Percentiles rank a stretch among this genome's conserved stretches.
Evolutionary conservation across 2,888 invertebrate species (phyloP).

Genomic region (Nowickia ferox): DNA sequence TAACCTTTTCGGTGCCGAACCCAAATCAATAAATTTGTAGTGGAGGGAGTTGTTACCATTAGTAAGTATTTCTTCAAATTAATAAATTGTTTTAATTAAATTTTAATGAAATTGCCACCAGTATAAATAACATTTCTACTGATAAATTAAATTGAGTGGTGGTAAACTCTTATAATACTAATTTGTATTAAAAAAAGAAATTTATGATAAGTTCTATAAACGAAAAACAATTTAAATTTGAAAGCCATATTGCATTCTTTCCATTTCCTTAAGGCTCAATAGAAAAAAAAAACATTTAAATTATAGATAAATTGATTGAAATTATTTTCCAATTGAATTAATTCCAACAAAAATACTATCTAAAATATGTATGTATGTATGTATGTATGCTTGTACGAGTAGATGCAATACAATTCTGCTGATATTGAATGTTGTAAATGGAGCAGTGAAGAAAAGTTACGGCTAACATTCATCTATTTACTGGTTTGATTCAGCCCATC

Average conservation of each 20-base stretch:
- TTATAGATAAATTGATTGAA: constrained; percentile 66
- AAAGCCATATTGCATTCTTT: constrained; percentile 35
- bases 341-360: constrained; percentile 47
- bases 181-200: constrained; percentile 5
- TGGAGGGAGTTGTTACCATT: too few species aligned
- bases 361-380: background rate
- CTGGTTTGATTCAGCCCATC: constrained; percentile 19
- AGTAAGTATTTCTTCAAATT: background rate
- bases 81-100: background rate
- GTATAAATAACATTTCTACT: background rate
- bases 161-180: background rate
- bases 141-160: background rate
- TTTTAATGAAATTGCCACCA: background rate
- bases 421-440: constrained; percentile 45
- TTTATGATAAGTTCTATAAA: constrained; percentile 20
- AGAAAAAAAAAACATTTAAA: constrained; percentile 47
- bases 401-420: constrained; percentile 16
- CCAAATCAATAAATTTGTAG: too few species aligned
- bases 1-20: too few species aligned
- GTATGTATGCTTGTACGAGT: background rate
- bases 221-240: constrained; percentile 32
- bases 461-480: constrained; percentile 28
- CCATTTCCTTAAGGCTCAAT: constrained; percentile 48
- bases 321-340: constrained; percentile 66
- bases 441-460: constrained; percentile 36